Base-by-base conservation (phyloP, 2,888 invertebrate genomes). In the Pheosia gnoma region DNA sequence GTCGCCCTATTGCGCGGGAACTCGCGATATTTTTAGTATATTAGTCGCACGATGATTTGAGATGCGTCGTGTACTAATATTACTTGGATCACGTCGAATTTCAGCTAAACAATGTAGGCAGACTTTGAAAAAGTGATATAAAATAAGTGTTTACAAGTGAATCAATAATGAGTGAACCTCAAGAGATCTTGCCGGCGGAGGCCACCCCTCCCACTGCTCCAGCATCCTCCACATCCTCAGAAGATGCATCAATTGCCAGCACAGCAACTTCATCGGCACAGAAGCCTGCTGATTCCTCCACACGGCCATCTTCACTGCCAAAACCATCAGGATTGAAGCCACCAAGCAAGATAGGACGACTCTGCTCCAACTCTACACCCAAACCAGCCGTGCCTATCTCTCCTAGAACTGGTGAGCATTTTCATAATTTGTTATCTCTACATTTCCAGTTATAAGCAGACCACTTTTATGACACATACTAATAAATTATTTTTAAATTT, bases 301-400 rank as follows among this genome's bases (percentile, higher is more conserved):
- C 78, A 62, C 83, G 92, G 72, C 93, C 92, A 41, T 82, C 91
- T 65, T 86, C 89, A 49, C 79, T 93, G 65, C 87, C 93, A 37
- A 95, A 95, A 79, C 94, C 95, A 64, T 95, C 96, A 25, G 95
- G 95, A 62, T 84, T 96, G 70, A 95, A 95, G 77, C 95, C 92
- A 59, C 95, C 96, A 5, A 94, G 95, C 55, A 96, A 95, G 88
- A 96, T 96, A 80, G 96, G 96, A 63, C 89, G 96, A 71, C 94
- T 95, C 51, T 96, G 96, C 78, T 94, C 95, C 72, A 94, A 95
- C 61, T 90, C 94, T 65, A 91, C 95, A 66, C 95, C 95, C 8
- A 96, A 96, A 85, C 95, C 96, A 67, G 95, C 95, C n/a, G 86
- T 96, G 61, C 96, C 96, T 45, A 91, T 95, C 57, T 93, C 95